Evolutionary conservation across 2,888 invertebrate genomes (phyloP), one percentile per base, ranked within the genome.

Genomic region (Cryptosula pallasiana): DNA sequence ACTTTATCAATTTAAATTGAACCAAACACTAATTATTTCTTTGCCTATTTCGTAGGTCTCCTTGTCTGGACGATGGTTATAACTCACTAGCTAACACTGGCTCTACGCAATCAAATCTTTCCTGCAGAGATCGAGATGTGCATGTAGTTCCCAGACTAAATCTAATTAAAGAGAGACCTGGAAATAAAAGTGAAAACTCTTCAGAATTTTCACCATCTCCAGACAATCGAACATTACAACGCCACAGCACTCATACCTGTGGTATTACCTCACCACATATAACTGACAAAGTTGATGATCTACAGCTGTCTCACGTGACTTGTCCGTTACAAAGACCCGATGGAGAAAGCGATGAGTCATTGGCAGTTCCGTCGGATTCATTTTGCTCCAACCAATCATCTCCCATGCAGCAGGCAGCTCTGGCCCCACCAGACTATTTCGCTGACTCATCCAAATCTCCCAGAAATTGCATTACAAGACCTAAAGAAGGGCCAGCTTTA

Each of bases 61-160:
- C 63, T 29, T 63, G 63, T 63, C 32, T 63, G 32, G 63, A 63
- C n/a, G 63, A 63, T 32, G 63, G 63, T 5, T 63, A 63, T n/a
- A 63, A 63, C 63, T 63, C 63, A 9, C 32, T 63, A 34, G 63
- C 63, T 13, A 63, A 63, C 32, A 63, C 63, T 63, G 63, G 63
- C 27, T 63, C 63, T 13, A 63, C 63, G 20, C 63, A 63, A 32
- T 63, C 63, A 63, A 63, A 63, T 63, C 63, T 63, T 13, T 63
- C 63, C 13, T 63, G 29, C 32, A 2, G 32, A 32, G 63, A 32
- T 34, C 25, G 32, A 63, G 63, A 63, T 16, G 13, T 5, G 9
- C 20, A 16, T 13, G 34, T n/a, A 32, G 34, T n/a, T 2, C 27
- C 29, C 2, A 32, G 9, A 63, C 63, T 63, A 16, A 9, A 63